phyloP scores from a whole-genome alignment of 2,888 invertebrate genomes.

The Hecatera dysodea region DNA sequence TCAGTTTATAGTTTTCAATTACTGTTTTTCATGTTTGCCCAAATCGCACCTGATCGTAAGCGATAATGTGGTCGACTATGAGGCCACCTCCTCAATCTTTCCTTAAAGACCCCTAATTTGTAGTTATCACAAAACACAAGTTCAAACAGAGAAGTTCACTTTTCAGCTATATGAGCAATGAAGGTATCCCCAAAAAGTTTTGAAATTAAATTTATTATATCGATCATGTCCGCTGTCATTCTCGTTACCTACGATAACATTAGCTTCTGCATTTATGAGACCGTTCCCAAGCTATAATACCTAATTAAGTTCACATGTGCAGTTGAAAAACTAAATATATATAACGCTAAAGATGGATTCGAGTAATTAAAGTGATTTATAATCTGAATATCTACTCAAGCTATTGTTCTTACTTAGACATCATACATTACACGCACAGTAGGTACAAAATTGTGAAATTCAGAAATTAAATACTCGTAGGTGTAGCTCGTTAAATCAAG shows the following conservation, averaged over 20 bases:
- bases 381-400: slow-evolving; percentile 34
- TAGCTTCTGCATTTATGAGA: slow-evolving; percentile 23
- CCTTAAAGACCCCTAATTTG: too few relatives aligned
- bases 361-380: slow-evolving; percentile 40
- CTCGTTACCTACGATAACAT: background rate
- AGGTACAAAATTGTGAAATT: slow-evolving; percentile 17
- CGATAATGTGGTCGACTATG: too few relatives aligned
- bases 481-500: background rate
- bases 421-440: background rate
- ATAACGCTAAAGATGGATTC: slow-evolving; percentile 1
- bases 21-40: too few relatives aligned
- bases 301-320: slow-evolving; percentile 29
- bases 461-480: background rate
- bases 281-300: slow-evolving; percentile 38
- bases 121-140: too few relatives aligned
- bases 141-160: background rate
- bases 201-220: background rate
- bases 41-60: too few relatives aligned
- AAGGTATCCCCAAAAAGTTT: background rate
- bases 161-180: background rate
- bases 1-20: background rate
- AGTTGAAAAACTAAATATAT: slow-evolving; percentile 25
- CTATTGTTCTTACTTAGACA: slow-evolving; percentile 43
- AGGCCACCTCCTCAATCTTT: too few relatives aligned
- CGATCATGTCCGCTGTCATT: background rate